Percentiles rank a stretch among this genome's conserved stretches.
These are phyloP conservation scores for Bradynema listronoti DNA, from an alignment of 1,140 invertebrate species.

Conservation along the genomic window DNA sequence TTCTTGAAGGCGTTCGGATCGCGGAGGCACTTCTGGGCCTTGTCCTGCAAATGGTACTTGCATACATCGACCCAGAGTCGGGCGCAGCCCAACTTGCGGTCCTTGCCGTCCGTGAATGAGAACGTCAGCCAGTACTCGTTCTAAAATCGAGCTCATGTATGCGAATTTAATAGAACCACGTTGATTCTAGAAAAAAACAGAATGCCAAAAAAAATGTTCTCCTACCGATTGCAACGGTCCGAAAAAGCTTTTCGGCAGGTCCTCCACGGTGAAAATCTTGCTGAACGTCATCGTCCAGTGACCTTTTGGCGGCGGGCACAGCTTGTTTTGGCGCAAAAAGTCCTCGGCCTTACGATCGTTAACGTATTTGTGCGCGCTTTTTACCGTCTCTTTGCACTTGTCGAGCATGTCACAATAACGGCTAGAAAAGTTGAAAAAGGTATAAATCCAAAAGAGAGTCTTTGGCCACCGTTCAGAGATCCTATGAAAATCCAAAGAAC, in stretches of 20 bases:
- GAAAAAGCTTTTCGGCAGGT: constrained; percentile 57
- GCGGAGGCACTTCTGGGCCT: constrained; percentile 51
- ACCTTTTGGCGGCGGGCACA: constrained; percentile 53
- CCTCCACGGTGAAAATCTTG: constrained; percentile 56
- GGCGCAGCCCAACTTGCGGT: constrained; percentile 47
- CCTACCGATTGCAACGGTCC: constrained; percentile 55
- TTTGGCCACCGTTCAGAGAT: neutral
- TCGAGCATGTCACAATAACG: constrained; percentile 58
- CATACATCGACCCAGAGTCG: constrained; percentile 55
- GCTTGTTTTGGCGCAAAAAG: constrained; percentile 48
- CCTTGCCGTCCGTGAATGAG: constrained; percentile 57
- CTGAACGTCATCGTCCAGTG: constrained; percentile 58
- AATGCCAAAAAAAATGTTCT: neutral
- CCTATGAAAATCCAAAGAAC: too few relatives aligned
- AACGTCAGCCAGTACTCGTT: constrained; percentile 58
- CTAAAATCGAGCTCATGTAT: constrained; percentile 24
- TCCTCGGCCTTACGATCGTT: constrained; percentile 44
- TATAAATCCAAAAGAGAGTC: neutral
- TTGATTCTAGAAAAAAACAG: neutral
- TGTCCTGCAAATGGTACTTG: constrained; percentile 56
- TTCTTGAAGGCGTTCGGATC: constrained; percentile 57
- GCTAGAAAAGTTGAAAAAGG: too few relatives aligned
- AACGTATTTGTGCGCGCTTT: constrained; percentile 54
- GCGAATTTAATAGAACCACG: neutral
- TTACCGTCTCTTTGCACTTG: constrained; percentile 57